Conservation (phyloP, 2,113 vertebrate species). For the Picathartes gymnocephalus region DNA sequence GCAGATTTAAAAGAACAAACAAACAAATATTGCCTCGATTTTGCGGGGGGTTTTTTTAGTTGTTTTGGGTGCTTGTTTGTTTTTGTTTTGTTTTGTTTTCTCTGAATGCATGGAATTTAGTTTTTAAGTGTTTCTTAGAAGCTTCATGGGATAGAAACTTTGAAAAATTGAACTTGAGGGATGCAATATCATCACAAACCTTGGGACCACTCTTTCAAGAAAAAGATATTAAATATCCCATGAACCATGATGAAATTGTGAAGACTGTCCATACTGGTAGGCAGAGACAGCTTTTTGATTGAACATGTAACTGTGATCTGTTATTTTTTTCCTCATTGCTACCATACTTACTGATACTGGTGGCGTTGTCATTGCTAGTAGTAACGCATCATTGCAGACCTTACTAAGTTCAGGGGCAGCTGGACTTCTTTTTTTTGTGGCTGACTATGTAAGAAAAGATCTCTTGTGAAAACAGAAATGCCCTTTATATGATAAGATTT, state of each 20-base stretch:
- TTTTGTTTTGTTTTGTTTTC: not conserved
- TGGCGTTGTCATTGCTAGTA: not conserved
- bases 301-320: not conserved
- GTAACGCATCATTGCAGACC: not conserved
- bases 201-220: not conserved
- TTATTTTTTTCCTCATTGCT: not conserved
- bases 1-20: not conserved
- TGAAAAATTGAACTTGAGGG: not conserved
- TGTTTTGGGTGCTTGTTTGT: not conserved
- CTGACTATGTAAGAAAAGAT: not conserved
- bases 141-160: not conserved
- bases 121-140: not conserved
- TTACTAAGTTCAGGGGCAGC: not conserved
- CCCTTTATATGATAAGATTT: not conserved
- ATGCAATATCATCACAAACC: not conserved
- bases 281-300: not conserved
- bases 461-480: not conserved
- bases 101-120: not conserved
- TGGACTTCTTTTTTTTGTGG: not conserved
- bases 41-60: not conserved
- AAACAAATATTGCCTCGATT: fast-evolving
- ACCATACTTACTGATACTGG: not conserved
- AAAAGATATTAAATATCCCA: not conserved
- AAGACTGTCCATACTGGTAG: not conserved
- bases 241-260: not conserved